A percentile compares a stretch with the other conserved stretches of the same genome.
phyloP scores from a whole-genome alignment of 2,113 vertebrate genomes.

The Tenrec ecaudatus region DNA sequence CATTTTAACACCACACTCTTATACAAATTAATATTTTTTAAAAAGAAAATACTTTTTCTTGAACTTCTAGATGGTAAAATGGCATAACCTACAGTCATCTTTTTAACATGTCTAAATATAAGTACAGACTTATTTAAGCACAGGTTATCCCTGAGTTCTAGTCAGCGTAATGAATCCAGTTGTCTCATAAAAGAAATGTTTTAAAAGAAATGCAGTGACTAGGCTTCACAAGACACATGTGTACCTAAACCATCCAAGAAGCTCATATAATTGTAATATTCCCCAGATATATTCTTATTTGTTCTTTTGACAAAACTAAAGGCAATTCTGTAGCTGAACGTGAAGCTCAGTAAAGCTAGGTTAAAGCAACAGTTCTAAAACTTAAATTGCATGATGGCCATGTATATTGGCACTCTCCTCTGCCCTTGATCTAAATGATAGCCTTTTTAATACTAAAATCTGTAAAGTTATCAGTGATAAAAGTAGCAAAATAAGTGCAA shows the following conservation, averaged over 20 bases:
- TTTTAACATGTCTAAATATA: constrained; percentile 41
- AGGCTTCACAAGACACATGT: background rate
- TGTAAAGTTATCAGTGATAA: background rate
- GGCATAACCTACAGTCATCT: background rate
- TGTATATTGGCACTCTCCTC: background rate
- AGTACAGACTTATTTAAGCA: constrained; percentile 5
- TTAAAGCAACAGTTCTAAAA: background rate
- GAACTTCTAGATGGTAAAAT: constrained; percentile 32
- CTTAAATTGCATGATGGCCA: background rate
- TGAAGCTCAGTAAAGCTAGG: background rate
- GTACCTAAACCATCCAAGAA: background rate
- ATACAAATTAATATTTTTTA: background rate
- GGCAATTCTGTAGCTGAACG: background rate
- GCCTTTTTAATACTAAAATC: background rate
- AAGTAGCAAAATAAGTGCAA: background rate
- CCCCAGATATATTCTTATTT: background rate
- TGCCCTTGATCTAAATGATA: background rate
- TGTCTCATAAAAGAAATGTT: constrained; percentile 26
- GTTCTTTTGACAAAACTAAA: constrained; percentile 4
- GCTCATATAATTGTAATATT: background rate
- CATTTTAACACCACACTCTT: background rate
- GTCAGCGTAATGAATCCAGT: background rate
- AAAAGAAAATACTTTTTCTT: background rate
- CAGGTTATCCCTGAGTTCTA: background rate
- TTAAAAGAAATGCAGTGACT: constrained; percentile 9